Base-by-base conservation (phyloP, 2,888 invertebrate genomes). In the Drosophila merina region DNA sequence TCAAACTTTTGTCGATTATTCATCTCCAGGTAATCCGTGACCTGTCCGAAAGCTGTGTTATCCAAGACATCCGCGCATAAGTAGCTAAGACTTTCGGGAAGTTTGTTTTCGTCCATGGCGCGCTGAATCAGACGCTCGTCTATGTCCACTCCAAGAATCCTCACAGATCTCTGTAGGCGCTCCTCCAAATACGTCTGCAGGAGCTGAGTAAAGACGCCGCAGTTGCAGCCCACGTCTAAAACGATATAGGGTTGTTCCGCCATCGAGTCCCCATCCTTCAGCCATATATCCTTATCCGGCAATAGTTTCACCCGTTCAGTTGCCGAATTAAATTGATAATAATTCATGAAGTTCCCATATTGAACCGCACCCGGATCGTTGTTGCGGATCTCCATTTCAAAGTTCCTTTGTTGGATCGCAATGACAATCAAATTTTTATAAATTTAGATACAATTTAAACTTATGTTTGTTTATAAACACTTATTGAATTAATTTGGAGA, bases 301-400 rank as follows among this genome's bases (percentile, higher is more conserved):
- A 97, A 92, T 77, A 95, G 92, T 52, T 93, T 92, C 48, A 95
- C 92, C 86, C 97, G 93, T 76, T 95, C 94, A 63, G 93, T 92
- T 26, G 95, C 94, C 57, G 95, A 93, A 91, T 97, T 95, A 88
- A 97, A 97, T 75, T 95, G 93, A 89, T 97, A 97, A 89, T 97
- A 97, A 92, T 97, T 97, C 66, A 96, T 96, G 84, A 97, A 97
- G 92, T 97, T 97, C 56, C 97, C 97, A 92, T 93, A 94, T 89
- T 94, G 94, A 0, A 95, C 95, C 36, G 96, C 95, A 25, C 97
- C 97, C 12, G 97, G 96, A 91, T 96, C 94, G 59, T 92, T 80
- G 3, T 75, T 79, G 1, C 88, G 88, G n/a, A 77, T 89, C 25
- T 66, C 28, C 47, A 57, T 45, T n/a, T 4, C 4, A 1, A 28